Evolutionary conservation across 2,797 vertebrate species (phyloP).

Genomic region (Melanotaenia maccullochi): DNA sequence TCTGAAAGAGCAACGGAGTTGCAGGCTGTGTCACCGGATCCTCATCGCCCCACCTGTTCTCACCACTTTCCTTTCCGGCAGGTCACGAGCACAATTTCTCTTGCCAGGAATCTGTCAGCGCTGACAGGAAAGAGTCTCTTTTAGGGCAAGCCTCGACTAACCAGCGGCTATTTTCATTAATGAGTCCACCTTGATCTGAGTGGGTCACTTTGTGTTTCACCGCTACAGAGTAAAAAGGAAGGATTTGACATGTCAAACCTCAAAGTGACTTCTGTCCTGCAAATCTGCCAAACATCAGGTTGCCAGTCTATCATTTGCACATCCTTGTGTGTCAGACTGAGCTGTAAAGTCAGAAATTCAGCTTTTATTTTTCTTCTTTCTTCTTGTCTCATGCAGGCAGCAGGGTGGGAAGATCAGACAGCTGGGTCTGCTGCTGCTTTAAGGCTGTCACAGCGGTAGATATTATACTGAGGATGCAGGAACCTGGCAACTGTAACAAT

Average conservation of each 20-base stretch:
- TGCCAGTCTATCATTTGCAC: conserved; percentile 7
- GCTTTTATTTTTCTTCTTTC: neutral
- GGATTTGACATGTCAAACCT: neutral
- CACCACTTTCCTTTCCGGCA: conserved; percentile 37
- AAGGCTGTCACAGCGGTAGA: neutral
- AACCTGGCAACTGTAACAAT: neutral
- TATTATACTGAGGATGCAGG: neutral
- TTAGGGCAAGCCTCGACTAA: conserved; percentile 9
- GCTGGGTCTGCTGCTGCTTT: neutral
- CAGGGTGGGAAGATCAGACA: neutral
- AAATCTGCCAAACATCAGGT: conserved; percentile 14
- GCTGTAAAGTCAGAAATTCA: neutral
- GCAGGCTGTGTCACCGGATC: conserved; percentile 28
- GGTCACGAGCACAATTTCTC: conserved; percentile 11
- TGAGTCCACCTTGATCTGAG: conserved; percentile 43
- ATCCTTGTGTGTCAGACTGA: neutral
- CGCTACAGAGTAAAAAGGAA: neutral
- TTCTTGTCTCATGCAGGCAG: neutral
- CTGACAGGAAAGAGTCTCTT: conserved; percentile 23
- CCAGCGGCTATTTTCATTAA: conserved; percentile 16
- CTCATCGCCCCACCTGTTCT: conserved; percentile 56
- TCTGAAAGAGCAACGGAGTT: conserved; percentile 21
- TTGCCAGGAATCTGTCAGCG: conserved; percentile 62
- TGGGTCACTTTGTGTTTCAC: conserved; percentile 5
- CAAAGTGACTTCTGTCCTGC: conserved; percentile 7